phyloP scores from a whole-genome alignment of 2,888 invertebrate species.

The Nezara viridula region DNA sequence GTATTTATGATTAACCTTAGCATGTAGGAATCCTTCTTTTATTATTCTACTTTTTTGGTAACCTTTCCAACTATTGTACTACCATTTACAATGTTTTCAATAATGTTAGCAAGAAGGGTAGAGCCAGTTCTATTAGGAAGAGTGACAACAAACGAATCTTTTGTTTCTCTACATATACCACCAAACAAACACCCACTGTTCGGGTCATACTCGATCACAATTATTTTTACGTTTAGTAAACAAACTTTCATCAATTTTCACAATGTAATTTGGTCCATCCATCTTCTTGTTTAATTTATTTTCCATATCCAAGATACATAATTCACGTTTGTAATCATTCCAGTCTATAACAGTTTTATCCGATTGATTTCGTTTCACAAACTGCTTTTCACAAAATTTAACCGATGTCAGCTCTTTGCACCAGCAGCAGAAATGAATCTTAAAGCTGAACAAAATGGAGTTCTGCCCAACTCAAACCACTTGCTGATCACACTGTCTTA shows the following conservation, averaged over 20 bases:
- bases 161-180: constrained; percentile 19
- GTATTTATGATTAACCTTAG: too few relatives aligned
- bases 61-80: too few relatives aligned
- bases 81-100: constrained; percentile 25
- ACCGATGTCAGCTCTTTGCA: not conserved
- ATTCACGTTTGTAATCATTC: not conserved
- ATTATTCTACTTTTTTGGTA: not conserved
- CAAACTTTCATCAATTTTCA: constrained; percentile 24
- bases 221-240: too few relatives aligned
- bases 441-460: too few relatives aligned
- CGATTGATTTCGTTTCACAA: not conserved
- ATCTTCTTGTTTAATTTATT: not conserved
- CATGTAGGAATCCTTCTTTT: not conserved
- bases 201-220: not conserved
- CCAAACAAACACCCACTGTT: not conserved
- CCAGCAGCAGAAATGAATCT: not conserved
- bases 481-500: constrained; percentile 17
- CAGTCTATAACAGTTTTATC: constrained; percentile 9
- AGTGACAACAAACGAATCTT: constrained; percentile 24
- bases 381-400: not conserved
- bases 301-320: not conserved
- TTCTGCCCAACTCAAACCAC: not conserved
- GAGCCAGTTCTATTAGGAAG: constrained; percentile 4
- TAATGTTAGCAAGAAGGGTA: constrained; percentile 9
- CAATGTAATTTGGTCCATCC: constrained; percentile 10